Conservation (phyloP, 2,888 invertebrate genomes). For the Mamestra brassicae region DNA sequence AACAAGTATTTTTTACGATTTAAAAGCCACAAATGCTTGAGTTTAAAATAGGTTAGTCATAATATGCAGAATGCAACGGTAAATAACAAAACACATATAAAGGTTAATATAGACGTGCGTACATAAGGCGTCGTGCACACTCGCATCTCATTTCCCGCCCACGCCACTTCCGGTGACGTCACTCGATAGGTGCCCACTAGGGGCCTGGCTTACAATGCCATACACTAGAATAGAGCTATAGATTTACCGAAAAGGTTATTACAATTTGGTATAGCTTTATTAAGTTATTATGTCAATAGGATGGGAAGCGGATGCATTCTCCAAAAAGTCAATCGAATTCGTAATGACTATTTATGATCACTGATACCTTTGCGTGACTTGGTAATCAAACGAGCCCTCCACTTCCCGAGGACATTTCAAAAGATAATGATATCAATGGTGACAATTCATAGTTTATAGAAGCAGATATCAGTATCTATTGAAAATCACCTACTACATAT, state of each 20-base stretch:
- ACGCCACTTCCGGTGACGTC: slow-evolving; percentile 78
- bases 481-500: slow-evolving; percentile 2
- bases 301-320: slow-evolving; percentile 4
- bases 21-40: neutral
- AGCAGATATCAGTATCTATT: neutral
- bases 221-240: slow-evolving; percentile 53
- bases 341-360: neutral
- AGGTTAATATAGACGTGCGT: slow-evolving; percentile 63
- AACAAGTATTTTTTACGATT: neutral
- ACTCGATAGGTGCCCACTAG: slow-evolving; percentile 70
- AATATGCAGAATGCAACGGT: slow-evolving; percentile 8
- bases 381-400: neutral
- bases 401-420: neutral
- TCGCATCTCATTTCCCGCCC: slow-evolving; percentile 77
- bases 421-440: neutral
- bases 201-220: slow-evolving; percentile 65
- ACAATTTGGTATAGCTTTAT: slow-evolving; percentile 18
- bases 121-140: slow-evolving; percentile 72
- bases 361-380: neutral
- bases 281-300: neutral
- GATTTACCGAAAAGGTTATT: slow-evolving; percentile 44
- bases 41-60: neutral
- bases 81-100: slow-evolving; percentile 54
- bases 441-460: neutral
- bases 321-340: slow-evolving; percentile 5